Conservation (phyloP, 2,888 invertebrate genomes). For the Acheta domesticus region DNA sequence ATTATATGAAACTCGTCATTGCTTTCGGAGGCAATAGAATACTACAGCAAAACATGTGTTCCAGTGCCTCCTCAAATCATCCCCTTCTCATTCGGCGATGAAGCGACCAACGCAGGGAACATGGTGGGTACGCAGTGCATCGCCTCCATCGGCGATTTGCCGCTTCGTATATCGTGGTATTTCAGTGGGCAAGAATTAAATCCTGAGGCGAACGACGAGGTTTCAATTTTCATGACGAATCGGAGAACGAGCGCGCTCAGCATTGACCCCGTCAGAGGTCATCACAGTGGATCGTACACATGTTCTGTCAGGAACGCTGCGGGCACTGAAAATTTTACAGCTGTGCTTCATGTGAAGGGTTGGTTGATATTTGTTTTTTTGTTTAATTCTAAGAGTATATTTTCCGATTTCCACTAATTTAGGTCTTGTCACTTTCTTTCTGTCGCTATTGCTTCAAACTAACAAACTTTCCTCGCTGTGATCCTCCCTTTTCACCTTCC, state of each 20-base stretch:
- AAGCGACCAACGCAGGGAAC: constrained; percentile 45
- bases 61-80: constrained; percentile 40
- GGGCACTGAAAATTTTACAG: constrained; percentile 44
- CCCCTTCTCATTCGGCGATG: constrained; percentile 42
- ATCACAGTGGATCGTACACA: constrained; percentile 71
- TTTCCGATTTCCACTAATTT: no score
- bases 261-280: constrained; percentile 53
- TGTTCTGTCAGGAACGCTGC: constrained; percentile 49
- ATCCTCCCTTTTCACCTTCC: no score
- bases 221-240: constrained; percentile 48
- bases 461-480: no score
- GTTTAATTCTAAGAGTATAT: no score
- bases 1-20: no score
- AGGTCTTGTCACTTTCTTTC: no score
- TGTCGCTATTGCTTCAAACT: no score
- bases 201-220: constrained; percentile 24
- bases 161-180: constrained; percentile 41
- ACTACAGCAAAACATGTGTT: neutral
- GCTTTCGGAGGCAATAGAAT: no score
- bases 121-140: constrained; percentile 44
- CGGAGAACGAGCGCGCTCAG: constrained; percentile 64
- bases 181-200: constrained; percentile 40
- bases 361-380: neutral
- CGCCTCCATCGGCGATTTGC: constrained; percentile 44
- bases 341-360: constrained; percentile 36